Percentiles rank a stretch among this genome's conserved stretches.
These are phyloP conservation scores for Leptinotarsa undecemlineata DNA, from an alignment of 1,140 invertebrate genomes.

Conservation along the genomic window DNA sequence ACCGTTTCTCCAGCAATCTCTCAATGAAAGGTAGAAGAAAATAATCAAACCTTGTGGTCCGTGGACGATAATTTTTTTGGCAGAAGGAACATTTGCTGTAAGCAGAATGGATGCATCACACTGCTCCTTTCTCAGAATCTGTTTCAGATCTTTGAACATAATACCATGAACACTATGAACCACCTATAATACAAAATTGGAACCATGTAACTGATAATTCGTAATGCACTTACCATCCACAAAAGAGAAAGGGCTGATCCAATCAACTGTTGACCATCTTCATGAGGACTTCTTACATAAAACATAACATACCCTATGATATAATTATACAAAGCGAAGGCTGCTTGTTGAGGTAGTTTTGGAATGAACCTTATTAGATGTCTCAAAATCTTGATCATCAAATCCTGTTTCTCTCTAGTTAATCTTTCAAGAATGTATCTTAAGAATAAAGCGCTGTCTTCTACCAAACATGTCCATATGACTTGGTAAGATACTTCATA, in stretches of 20 bases:
- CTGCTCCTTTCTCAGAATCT: slow-evolving; percentile 97
- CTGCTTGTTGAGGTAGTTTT: slow-evolving; percentile 93
- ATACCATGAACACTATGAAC: slow-evolving; percentile 97
- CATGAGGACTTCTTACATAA: slow-evolving; percentile 93
- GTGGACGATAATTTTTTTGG: slow-evolving; percentile 98
- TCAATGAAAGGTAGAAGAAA: not conserved
- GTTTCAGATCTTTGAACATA: slow-evolving; percentile 99
- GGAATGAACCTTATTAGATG: slow-evolving; percentile 93
- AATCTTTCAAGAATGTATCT: slow-evolving; percentile 91
- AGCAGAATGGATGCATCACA: slow-evolving; percentile 96
- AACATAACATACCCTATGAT: slow-evolving; percentile 99
- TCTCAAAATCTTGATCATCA: slow-evolving; percentile 91
- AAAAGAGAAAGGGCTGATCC: slow-evolving; percentile 91
- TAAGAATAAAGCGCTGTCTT: slow-evolving; percentile 92
- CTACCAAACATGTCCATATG: slow-evolving; percentile 96
- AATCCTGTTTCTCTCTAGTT: slow-evolving; percentile 92
- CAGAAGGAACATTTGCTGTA: slow-evolving; percentile 97
- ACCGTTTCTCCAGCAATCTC: too few species aligned
- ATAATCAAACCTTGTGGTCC: slow-evolving; percentile 71
- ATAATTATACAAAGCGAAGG: slow-evolving; percentile 98
- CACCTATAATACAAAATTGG: slow-evolving; percentile 63
- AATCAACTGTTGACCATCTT: slow-evolving; percentile 88
- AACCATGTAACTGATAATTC: not conserved
- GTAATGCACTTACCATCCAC: slow-evolving; percentile 80
- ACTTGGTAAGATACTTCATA: slow-evolving; percentile 86